A percentile compares a stretch with the other conserved stretches of the same genome.
Evolutionary conservation across 2,113 vertebrate genomes (phyloP).

Genomic region (Dipodomys merriami): DNA sequence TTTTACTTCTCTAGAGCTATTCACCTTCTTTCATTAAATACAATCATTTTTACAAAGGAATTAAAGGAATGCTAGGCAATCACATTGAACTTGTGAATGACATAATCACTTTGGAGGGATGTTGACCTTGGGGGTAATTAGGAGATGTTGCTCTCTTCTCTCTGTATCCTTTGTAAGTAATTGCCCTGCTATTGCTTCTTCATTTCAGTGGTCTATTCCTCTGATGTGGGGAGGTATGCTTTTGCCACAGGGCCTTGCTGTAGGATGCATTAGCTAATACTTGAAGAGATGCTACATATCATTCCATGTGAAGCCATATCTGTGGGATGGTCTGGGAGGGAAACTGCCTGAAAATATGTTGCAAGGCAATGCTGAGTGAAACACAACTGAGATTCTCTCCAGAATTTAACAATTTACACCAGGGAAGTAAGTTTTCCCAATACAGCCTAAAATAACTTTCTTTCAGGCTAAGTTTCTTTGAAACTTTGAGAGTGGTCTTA

Average conservation of each 20-base stretch:
- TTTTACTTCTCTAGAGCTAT: not conserved
- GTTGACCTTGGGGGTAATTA: not conserved
- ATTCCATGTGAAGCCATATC: not conserved
- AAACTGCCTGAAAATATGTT: not conserved
- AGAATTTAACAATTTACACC: not conserved
- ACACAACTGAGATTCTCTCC: not conserved
- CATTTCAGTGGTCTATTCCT: not conserved
- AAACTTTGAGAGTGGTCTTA: not conserved
- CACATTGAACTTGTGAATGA: not conserved
- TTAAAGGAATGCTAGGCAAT: not conserved
- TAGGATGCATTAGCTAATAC: not conserved
- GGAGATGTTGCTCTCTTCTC: not conserved
- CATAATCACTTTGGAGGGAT: not conserved
- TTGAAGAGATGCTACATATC: not conserved
- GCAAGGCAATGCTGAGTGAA: not conserved
- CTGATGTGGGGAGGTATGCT: not conserved
- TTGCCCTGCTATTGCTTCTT: not conserved
- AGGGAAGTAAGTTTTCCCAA: not conserved
- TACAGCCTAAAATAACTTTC: not conserved
- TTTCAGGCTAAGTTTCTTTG: not conserved
- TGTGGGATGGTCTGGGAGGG: not conserved
- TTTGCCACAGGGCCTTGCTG: not conserved
- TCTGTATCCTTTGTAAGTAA: not conserved
- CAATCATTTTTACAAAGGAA: not conserved
- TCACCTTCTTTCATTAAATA: conserved; percentile 15